These are phyloP conservation scores for Harpagoxenus sublaevis DNA, from an alignment of 2,888 invertebrate genomes.

Conservation along the genomic window DNA sequence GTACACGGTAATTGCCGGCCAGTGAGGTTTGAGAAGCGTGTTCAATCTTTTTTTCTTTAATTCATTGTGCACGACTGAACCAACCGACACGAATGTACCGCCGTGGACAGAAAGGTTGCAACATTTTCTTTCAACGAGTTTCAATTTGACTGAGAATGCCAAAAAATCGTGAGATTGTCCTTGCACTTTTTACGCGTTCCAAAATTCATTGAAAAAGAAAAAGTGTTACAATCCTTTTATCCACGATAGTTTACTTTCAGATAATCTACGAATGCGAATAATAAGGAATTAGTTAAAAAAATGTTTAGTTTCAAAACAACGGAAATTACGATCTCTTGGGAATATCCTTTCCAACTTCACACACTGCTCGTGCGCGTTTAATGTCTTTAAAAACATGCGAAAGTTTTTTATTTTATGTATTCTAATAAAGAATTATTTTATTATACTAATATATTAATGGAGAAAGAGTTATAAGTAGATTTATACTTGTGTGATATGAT, in stretches of 20 bases:
- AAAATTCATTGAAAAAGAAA: conserved; percentile 1
- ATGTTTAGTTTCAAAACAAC: conserved; percentile 30
- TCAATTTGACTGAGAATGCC: background rate
- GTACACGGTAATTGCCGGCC: background rate
- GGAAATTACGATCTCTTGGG: conserved; percentile 21
- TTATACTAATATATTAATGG: background rate
- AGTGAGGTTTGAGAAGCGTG: background rate
- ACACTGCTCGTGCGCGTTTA: background rate
- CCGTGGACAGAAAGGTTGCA: conserved; percentile 2
- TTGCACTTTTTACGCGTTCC: background rate
- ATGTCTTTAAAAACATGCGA: conserved; percentile 26
- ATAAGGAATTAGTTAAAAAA: conserved; percentile 7
- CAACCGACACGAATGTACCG: background rate
- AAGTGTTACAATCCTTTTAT: background rate
- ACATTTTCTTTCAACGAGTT: background rate
- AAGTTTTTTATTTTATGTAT: conserved; percentile 11
- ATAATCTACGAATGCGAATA: conserved; percentile 3
- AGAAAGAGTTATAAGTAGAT: background rate
- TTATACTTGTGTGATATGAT: background rate
- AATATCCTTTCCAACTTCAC: background rate
- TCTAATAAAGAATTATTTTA: background rate
- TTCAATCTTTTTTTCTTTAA: background rate
- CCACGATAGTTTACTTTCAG: background rate
- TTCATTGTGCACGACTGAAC: background rate
- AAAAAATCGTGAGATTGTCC: conserved; percentile 1